A percentile compares a stretch with the other conserved stretches of the same genome.
Conservation (phyloP, 2,113 vertebrate genomes). For the Prolemur simus region DNA sequence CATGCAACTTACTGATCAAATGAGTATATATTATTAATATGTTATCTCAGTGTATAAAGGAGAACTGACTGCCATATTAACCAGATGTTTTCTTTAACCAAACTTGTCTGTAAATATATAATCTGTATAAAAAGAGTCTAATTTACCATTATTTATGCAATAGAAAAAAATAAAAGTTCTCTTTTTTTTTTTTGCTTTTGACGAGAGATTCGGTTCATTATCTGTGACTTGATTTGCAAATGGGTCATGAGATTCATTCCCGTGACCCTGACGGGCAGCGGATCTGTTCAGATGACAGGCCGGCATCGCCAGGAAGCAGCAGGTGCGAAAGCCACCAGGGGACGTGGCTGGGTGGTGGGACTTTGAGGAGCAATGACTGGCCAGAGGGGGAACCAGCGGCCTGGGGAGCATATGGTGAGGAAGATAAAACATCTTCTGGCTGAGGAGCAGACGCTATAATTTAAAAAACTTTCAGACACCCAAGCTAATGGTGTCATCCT, state of each 20-base stretch:
- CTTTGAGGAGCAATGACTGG: neutral
- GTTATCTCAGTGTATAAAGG: conserved; percentile 90
- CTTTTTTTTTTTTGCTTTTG: conserved; percentile 86
- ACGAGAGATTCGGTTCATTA: conserved; percentile 70
- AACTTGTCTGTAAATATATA: conserved; percentile 94
- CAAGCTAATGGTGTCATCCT: neutral
- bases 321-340: neutral
- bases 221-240: conserved; percentile 36
- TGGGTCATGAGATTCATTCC: neutral
- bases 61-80: conserved; percentile 87
- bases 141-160: conserved; percentile 95
- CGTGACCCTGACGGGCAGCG: neutral
- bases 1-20: conserved; percentile 87
- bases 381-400: neutral
- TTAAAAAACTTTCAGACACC: neutral
- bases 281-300: conserved; percentile 55
- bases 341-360: neutral
- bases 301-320: neutral
- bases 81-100: conserved; percentile 87
- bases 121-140: conserved; percentile 93
- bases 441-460: neutral
- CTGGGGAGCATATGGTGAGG: neutral
- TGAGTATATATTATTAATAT: conserved; percentile 85
- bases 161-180: conserved; percentile 90
- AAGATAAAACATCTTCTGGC: neutral